These are phyloP conservation scores for Melieria picta DNA, from an alignment of 2,888 invertebrate genomes.

Conservation along the genomic window DNA sequence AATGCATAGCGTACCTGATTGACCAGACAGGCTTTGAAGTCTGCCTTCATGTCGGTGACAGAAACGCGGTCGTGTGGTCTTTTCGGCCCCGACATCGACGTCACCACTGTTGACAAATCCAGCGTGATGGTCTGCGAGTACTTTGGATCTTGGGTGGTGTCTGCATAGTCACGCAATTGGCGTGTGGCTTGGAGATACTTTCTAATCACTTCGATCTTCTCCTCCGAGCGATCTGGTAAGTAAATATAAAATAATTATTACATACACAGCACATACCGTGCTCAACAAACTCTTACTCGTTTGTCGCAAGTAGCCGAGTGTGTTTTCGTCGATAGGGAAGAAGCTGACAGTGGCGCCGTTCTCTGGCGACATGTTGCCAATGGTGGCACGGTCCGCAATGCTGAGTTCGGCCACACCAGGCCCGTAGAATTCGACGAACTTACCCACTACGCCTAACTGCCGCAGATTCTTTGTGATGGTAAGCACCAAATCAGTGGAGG, in stretches of 20 bases:
- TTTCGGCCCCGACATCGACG: constrained; percentile 97
- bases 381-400: constrained; percentile 96
- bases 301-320: constrained; percentile 85
- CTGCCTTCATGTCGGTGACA: constrained; percentile 87
- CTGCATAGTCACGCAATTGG: constrained; percentile 84
- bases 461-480: constrained; percentile 96
- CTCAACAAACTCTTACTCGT: constrained; percentile 72
- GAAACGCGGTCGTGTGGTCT: constrained; percentile 96
- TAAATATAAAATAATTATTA: constrained; percentile 11
- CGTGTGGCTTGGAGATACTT: constrained; percentile 83
- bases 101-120: constrained; percentile 88
- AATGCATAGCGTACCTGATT: constrained; percentile 80
- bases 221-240: constrained; percentile 77
- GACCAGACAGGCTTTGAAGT: constrained; percentile 85
- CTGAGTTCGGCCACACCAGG: constrained; percentile 90
- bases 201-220: constrained; percentile 81
- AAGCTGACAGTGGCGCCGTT: constrained; percentile 97
- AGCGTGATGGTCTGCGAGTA: constrained; percentile 77
- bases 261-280: neutral
- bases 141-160: constrained; percentile 80
- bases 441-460: constrained; percentile 94
- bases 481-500: constrained; percentile 96
- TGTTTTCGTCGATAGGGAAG: constrained; percentile 89
- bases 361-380: constrained; percentile 99
- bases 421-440: constrained; percentile 99